Base-by-base conservation (phyloP, 2,888 invertebrate species). In the Rapana venosa region DNA sequence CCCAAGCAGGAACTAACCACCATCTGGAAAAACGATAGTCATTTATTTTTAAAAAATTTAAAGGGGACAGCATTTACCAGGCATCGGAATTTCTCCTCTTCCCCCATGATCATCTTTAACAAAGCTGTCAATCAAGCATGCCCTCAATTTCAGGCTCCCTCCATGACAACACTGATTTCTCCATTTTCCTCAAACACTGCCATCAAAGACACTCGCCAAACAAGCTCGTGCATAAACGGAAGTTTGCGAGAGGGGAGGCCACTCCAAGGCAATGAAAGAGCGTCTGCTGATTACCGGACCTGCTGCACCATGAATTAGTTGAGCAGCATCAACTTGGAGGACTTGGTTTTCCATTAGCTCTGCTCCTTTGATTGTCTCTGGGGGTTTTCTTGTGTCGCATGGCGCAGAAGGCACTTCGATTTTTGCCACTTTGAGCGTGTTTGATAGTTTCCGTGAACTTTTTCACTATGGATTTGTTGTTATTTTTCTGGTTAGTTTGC, bases 181-280 rank as follows among this genome's bases (percentile, higher is more conserved):
- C 79, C 79, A 79, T 79, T 79, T 32, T 79, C 79, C 32, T 32
- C 30, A 79, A 22, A 35, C 17, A 22, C 47, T 2, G 79, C 35
- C 79, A 79, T 79, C 79, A 79, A 79, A 79, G 35, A 26, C 32
- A 32, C 13, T 35, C 32, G 32, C 79, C 79, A 13, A 35, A 35
- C 20, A 32, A 79, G 6, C 32, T 79, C 79, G 13, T 35, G 79
- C 79, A 2, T 35, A 79, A 79, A 79, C 79, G 79, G 79, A 79
- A 79, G 35, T 79, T 15, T 32, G 79, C 32, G 32, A 47, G 47
- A 79, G 30, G 22, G 79, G 79, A 26, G 66, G 66, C 66, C 66
- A 66, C 66, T 66, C 66, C 66, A 30, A 77, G 74, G 74, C 74
- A 77, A n/a, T 77, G 74, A 77, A 77, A 77, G 74, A n/a, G n/a